Conservation (phyloP, 37 sponge, comb jelly and placozoan species). For the Chondrilla cf. caribensis region DNA sequence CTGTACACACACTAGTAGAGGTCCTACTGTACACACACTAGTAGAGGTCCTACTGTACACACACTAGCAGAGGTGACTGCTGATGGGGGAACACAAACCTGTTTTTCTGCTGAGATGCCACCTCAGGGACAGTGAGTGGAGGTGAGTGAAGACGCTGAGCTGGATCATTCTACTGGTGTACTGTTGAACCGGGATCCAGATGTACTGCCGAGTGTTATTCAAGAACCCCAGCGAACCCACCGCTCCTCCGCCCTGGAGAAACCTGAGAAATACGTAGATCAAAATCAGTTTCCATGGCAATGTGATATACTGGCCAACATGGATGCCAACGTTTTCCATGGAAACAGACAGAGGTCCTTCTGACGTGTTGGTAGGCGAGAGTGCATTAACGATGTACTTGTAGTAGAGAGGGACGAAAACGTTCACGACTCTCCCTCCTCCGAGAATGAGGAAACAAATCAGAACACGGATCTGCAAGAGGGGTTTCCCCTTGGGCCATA, state of each 20-base stretch:
- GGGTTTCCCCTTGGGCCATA: slow-evolving; percentile 84
- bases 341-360: not conserved
- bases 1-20: no score
- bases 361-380: slow-evolving; percentile 38
- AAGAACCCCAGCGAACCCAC: slow-evolving; percentile 77
- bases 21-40: no score
- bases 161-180: slow-evolving; percentile 81
- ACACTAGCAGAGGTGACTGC: no score
- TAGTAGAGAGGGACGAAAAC: slow-evolving; percentile 94
- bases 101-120: slow-evolving; percentile 98
- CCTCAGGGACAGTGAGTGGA: slow-evolving; percentile 89
- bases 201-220: slow-evolving; percentile 68
- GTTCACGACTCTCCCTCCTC: slow-evolving; percentile 78
- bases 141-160: slow-evolving; percentile 78
- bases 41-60: no score
- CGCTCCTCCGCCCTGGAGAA: slow-evolving; percentile 74
- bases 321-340: not conserved
- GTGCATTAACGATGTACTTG: slow-evolving; percentile 83
- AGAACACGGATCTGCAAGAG: slow-evolving; percentile 85
- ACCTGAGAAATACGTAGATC: slow-evolving; percentile 71
- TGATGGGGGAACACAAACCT: no score
- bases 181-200: slow-evolving; percentile 96
- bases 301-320: not conserved
- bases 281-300: slow-evolving; percentile 33
- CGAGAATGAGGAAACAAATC: slow-evolving; percentile 76